A percentile compares a stretch with the other conserved stretches of the same genome.
These are phyloP conservation scores for Agrotis exclamationis DNA, from an alignment of 2,888 invertebrate genomes.

Conservation along the genomic window DNA sequence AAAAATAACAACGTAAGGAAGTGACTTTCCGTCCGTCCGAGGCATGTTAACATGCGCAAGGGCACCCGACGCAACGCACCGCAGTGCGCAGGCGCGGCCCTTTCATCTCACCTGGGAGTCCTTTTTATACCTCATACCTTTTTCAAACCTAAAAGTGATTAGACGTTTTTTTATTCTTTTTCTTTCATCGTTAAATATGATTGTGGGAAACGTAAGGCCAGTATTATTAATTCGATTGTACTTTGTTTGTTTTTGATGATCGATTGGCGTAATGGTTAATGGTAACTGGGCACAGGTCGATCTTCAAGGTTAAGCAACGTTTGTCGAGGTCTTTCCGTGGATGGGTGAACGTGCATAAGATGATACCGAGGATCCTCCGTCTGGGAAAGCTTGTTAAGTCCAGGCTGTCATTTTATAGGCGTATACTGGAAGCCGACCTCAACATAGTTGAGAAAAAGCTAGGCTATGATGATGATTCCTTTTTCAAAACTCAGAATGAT, in stretches of 20 bases:
- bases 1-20: slow-evolving; percentile 75
- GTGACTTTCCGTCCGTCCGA: slow-evolving; percentile 78
- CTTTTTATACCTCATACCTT: slow-evolving; percentile 73
- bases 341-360: background rate
- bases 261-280: slow-evolving; percentile 52
- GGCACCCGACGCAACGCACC: slow-evolving; percentile 70
- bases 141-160: slow-evolving; percentile 83
- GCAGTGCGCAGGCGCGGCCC: slow-evolving; percentile 72
- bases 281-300: background rate
- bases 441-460: background rate
- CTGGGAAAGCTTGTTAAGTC: too few species aligned
- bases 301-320: background rate
- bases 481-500: slow-evolving; percentile 81
- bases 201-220: slow-evolving; percentile 85
- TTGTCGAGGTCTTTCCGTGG: background rate
- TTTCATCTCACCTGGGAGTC: slow-evolving; percentile 88
- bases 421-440: background rate
- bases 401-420: background rate
- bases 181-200: slow-evolving; percentile 79
- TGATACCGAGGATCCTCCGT: too few species aligned
- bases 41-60: slow-evolving; percentile 81
- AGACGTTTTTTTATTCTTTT: slow-evolving; percentile 65
- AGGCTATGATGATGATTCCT: slow-evolving; percentile 32
- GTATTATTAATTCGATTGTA: slow-evolving; percentile 86
- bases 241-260: slow-evolving; percentile 75